A percentile compares a stretch with the other conserved stretches of the same genome.
Conservation (phyloP, 2,888 invertebrate species). For the Tineola bisselliella region DNA sequence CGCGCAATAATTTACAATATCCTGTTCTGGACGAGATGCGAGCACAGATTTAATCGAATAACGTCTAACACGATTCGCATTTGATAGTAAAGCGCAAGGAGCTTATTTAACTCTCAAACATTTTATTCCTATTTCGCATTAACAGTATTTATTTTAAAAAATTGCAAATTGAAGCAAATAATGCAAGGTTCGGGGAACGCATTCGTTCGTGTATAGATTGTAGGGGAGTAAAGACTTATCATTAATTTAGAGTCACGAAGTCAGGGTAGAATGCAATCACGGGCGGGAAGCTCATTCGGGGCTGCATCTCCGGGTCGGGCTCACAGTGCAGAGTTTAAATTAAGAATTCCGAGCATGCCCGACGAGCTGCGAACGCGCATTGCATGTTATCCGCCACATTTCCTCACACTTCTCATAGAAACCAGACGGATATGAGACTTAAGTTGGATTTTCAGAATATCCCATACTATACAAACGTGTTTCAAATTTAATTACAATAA, state of each 20-base stretch:
- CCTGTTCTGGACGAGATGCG: not conserved
- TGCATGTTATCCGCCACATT: slow-evolving; percentile 11
- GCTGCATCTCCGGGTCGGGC: slow-evolving; percentile 51
- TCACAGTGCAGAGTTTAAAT: slow-evolving; percentile 41
- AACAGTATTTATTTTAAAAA: not conserved
- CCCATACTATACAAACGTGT: not conserved
- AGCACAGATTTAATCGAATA: not conserved
- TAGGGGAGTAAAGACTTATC: slow-evolving; percentile 15
- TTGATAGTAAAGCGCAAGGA: not conserved
- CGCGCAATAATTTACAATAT: slow-evolving; percentile 6
- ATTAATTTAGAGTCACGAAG: slow-evolving; percentile 47
- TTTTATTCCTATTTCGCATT: not conserved
- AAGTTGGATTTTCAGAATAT: not conserved
- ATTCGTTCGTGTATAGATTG: not conserved
- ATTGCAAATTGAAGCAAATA: not conserved
- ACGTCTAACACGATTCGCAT: slow-evolving; percentile 7
- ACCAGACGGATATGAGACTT: not conserved
- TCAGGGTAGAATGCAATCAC: slow-evolving; percentile 54
- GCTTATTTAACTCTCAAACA: not conserved
- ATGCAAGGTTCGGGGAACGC: not conserved
- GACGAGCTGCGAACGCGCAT: slow-evolving; percentile 13
- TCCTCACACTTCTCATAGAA: slow-evolving; percentile 10
- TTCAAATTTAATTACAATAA: not conserved
- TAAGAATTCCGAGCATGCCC: slow-evolving; percentile 50
- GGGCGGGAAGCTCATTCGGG: slow-evolving; percentile 55